Conservation (phyloP, 2,797 vertebrate genomes). For the Rallus crepitans region DNA sequence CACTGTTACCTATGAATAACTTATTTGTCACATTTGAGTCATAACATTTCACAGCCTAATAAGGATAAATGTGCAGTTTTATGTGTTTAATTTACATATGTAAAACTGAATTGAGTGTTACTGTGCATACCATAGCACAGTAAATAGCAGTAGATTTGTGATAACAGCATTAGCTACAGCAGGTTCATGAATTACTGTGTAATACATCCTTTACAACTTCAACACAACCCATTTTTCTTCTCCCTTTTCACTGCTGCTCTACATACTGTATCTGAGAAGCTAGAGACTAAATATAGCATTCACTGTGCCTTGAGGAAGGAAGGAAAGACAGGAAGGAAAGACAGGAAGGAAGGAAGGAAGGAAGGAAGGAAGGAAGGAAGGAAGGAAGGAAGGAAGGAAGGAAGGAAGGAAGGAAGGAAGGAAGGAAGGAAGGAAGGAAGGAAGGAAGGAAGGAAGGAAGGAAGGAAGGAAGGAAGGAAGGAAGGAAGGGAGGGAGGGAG, state of each 20-base stretch:
- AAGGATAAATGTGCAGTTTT: conserved; percentile 60
- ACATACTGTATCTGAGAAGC: background rate
- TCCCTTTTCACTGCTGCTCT: background rate
- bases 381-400: too few relatives aligned
- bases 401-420: too few relatives aligned
- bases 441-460: too few relatives aligned
- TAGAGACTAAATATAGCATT: conserved; percentile 1
- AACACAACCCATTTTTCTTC: conserved; percentile 14
- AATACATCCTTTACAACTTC: conserved; percentile 22
- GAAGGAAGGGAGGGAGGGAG: too few relatives aligned
- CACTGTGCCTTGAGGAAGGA: background rate
- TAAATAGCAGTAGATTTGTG: conserved; percentile 51
- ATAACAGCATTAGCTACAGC: conserved; percentile 21
- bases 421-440: too few relatives aligned
- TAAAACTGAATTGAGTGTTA: conserved; percentile 39
- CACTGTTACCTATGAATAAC: background rate
- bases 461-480: too few relatives aligned
- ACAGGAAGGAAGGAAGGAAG: too few relatives aligned
- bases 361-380: too few relatives aligned
- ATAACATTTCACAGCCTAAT: conserved; percentile 67
- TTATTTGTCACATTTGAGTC: conserved; percentile 55
- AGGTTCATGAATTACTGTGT: conserved; percentile 45
- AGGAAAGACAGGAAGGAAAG: too few relatives aligned
- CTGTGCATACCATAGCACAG: background rate
- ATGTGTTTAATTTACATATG: conserved; percentile 63